Evolutionary conservation across 1,140 invertebrate species (phyloP), one percentile per base, ranked within the genome.

Genomic region (Oryctes rhinoceros): DNA sequence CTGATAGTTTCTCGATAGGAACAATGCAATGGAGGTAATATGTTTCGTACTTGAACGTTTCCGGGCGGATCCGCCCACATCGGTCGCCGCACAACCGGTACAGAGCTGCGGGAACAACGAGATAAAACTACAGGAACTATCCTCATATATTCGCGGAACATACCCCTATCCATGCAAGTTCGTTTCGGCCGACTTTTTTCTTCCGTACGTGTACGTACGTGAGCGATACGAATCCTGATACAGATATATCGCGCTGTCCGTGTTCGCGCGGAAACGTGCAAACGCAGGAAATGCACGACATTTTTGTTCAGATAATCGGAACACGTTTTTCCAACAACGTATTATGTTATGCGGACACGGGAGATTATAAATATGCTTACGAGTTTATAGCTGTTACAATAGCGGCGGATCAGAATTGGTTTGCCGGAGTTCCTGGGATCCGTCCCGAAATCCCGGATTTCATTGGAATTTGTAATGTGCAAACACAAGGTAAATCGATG

Each of bases 71-170:
- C 11, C 49, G 49, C 49, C 49, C 49, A 53, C 49, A 53, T 15
- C 49, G 49, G 49, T 53, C 49, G 49, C 49, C n/a, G n/a, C 0
- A 53, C 49, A 1, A 15, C 49, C 13, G 49, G n/a, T 53, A 53
- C 49, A 18, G 49, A 53, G 13, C n/a, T 53, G 13, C 13, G 13
- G 13, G 13, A 53, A 53, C 49, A 4, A 18, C 4, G n/a, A 53
- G 49, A 53, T 53, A 53, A 53, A 53, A 53, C 49, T 53, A 53
- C 49, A 53, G 49, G 49, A 53, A 53, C 49, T 53, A 53, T 53
- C n/a, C 49, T 53, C 49, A 53, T 53, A 53, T 53, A 53, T 53
- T 53, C 49, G 49, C 49, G 49, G 6, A 53, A 53, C 49, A 53
- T 53, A 4, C 13, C 13, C 49, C 49, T 53, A 53, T 53, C 49